A percentile compares a stretch with the other conserved stretches of the same genome.
These are phyloP conservation scores for Chlorospingus semifuscus DNA, from an alignment of 2,797 vertebrate genomes.

Conservation along the genomic window DNA sequence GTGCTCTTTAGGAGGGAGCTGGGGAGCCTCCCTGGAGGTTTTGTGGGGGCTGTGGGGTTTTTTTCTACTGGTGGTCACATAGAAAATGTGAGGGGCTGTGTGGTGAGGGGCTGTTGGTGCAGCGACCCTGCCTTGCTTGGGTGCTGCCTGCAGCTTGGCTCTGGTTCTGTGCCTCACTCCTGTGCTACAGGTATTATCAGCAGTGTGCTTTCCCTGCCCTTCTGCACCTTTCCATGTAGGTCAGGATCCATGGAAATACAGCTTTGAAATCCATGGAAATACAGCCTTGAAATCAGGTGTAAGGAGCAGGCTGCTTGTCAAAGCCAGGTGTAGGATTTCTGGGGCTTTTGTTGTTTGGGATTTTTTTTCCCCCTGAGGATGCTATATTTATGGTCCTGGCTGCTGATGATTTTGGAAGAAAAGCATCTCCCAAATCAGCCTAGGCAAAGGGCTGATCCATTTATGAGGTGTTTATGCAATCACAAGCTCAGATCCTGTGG, in stretches of 20 bases:
- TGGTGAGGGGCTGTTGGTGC: background rate
- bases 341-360: background rate
- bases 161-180: accelerated
- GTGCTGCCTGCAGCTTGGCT: background rate
- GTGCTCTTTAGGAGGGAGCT: background rate
- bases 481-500: background rate
- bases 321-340: background rate
- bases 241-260: background rate
- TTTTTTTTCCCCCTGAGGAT: background rate
- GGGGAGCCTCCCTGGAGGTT: background rate
- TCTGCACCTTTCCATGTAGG: background rate
- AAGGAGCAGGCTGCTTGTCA: background rate
- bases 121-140: background rate
- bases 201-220: background rate
- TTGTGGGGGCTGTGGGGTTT: background rate
- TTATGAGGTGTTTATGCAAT: background rate
- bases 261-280: background rate
- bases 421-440: background rate
- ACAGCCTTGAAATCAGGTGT: background rate
- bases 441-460: background rate
- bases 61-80: background rate
- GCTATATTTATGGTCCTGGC: background rate
- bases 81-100: background rate
- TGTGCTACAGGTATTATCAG: background rate
- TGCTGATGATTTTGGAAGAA: background rate